Evolutionary conservation across 2,888 invertebrate species (phyloP).

Genomic region (Nebria salina): DNA sequence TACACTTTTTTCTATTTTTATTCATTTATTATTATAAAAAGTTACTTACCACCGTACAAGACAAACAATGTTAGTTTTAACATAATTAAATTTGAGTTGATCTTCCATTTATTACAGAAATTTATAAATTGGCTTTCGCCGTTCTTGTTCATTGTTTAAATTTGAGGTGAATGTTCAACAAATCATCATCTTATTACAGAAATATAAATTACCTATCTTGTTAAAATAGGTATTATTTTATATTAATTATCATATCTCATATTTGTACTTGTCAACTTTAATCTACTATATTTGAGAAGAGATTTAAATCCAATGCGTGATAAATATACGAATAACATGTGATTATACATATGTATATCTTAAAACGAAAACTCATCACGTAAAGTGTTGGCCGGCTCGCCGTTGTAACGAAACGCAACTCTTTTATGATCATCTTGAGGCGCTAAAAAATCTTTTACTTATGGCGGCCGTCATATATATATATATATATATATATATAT

Average conservation of each 20-base stretch:
- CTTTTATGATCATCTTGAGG: no score
- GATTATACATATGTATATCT: no score
- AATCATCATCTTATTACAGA: no score
- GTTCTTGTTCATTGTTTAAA: no score
- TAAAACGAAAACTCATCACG: no score
- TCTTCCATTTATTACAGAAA: slow-evolving; percentile 58
- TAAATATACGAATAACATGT: no score
- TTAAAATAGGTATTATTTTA: not conserved
- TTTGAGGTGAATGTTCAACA: no score
- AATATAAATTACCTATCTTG: no score
- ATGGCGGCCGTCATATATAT: no score
- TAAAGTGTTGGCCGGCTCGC: no score
- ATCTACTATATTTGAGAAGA: slow-evolving; percentile 18
- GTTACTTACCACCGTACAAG: slow-evolving; percentile 77
- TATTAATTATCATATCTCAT: slow-evolving; percentile 29
- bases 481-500: not conserved
- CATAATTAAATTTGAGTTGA: slow-evolving; percentile 83
- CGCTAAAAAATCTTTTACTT: no score
- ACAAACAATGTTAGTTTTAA: slow-evolving; percentile 84
- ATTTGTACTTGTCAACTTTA: slow-evolving; percentile 32
- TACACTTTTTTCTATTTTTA: not conserved
- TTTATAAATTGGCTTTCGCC: slow-evolving; percentile 26
- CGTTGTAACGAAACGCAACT: no score
- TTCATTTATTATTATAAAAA: not conserved
- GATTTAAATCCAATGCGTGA: slow-evolving; percentile 17